Conservation (phyloP, 2,797 vertebrate species). For the Picus viridis region DNA sequence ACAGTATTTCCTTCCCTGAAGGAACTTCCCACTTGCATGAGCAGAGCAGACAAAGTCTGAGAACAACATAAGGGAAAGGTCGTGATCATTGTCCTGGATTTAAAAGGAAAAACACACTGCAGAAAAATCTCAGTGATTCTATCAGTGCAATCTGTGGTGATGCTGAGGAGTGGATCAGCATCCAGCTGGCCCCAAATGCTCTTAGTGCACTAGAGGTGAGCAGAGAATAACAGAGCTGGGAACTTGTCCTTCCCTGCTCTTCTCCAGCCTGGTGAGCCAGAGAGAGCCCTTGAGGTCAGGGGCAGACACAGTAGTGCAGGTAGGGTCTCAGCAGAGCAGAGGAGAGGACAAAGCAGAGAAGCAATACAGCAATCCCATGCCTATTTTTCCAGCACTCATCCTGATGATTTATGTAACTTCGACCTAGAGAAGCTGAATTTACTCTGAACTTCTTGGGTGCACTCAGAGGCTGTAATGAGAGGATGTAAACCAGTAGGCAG, state of each 20-base stretch:
- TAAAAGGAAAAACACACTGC: not conserved
- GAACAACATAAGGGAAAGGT: not conserved
- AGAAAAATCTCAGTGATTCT: not conserved
- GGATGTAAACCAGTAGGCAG: slow-evolving; percentile 13
- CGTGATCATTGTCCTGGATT: not conserved
- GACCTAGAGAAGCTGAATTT: slow-evolving; percentile 26
- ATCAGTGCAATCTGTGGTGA: rapidly evolving
- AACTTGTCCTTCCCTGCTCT: not conserved
- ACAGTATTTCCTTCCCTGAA: not conserved
- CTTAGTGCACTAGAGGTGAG: not conserved
- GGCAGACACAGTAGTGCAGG: not conserved
- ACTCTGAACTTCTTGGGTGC: not conserved
- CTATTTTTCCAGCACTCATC: not conserved
- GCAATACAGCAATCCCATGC: not conserved
- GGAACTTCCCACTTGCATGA: slow-evolving; percentile 12
- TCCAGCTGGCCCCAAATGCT: not conserved
- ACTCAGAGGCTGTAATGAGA: not conserved
- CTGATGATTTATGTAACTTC: not conserved
- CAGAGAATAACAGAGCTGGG: not conserved
- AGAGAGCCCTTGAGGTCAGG: not conserved
- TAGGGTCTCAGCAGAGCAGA: not conserved
- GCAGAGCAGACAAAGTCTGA: not conserved
- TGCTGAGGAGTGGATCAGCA: not conserved
- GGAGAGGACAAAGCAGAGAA: not conserved
- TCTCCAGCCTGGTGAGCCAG: not conserved